Evolutionary conservation across 2,888 invertebrate genomes (phyloP), one percentile per base, ranked within the genome.

Genomic region (Agriotes lineatus): DNA sequence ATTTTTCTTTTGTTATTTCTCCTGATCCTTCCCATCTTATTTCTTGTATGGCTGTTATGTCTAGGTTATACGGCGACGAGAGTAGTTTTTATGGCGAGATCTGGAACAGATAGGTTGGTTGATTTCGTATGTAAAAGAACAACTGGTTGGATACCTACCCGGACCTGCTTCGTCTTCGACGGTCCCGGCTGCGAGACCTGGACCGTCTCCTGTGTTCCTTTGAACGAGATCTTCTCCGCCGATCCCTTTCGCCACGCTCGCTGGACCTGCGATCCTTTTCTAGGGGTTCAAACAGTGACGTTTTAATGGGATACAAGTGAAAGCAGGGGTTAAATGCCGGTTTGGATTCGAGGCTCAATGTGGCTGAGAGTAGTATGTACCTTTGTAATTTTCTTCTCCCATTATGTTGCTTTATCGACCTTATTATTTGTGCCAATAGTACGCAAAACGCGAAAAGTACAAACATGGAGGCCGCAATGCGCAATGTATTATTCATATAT

Each of bases 1-100:
- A n/a, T n/a, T n/a, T n/a, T n/a, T n/a, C n/a, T n/a, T n/a, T n/a
- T n/a, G n/a, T n/a, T n/a, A n/a, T n/a, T n/a, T n/a, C n/a, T n/a
- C n/a, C n/a, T n/a, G n/a, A n/a, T n/a, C n/a, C n/a, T n/a, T n/a
- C n/a, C n/a, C n/a, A n/a, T n/a, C n/a, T n/a, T n/a, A n/a, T n/a
- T n/a, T n/a, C n/a, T n/a, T n/a, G n/a, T n/a, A n/a, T n/a, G n/a
- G n/a, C n/a, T n/a, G n/a, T n/a, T n/a, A n/a, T n/a, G n/a, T n/a
- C n/a, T n/a, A n/a, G n/a, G n/a, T n/a, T n/a, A n/a, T 96, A 78
- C 95, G 90, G 75, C 96, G 89, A 69, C 95, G 89, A 0, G 94
- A 93, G 70, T 90, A 88, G n/a, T 85, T 81, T 33, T 72, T 74
- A 58, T 74, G 74, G 4, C 74, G 56, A 2, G 72, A 71, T 10